Base-by-base conservation (phyloP, 2,797 vertebrate species). In the Gambusia yucatana region DNA sequence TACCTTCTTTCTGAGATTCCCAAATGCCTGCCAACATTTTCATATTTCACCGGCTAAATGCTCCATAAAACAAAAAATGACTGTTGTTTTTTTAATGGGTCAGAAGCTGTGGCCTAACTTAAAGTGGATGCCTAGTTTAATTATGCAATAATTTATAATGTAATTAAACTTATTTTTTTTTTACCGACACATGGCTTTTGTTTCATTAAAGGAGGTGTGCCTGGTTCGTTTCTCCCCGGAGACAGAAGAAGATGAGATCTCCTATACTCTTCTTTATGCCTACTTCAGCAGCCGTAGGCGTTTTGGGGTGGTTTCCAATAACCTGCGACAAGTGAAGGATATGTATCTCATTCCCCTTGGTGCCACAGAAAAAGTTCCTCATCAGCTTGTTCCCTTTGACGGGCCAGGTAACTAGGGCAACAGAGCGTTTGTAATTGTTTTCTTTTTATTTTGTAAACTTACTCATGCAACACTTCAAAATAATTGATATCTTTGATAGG, bases 221-320 rank as follows among this genome's bases (percentile, higher is more conserved):
- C 95, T 99, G 84, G 96, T 99, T 93, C 98, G 98, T 82, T 99
- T 99, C 85, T 94, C 96, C 78, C 98, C 98, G 0, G 98, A 97
- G 82, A 98, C 98, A 1, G 98, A 99, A 89, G 98, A 99, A 93
- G 98, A 99, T 89, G 98, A 99, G 89, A 99, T 99, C 90, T 98
- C 98, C 52, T 99, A 99, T 11, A 97, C 98, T 0, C 94, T 99
- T 80, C 88, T 99, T 61, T 99, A 97, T 13, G 98, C 98, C 3
- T 99, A 99, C 94, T 99, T 99, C 94, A 99, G 97, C 93, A 99
- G 98, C 88, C 97, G 98, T 50, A 98, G 95, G 84, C 97, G 98
- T 86, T 99, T 99, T 0, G 98, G 98, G 41, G 98, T 99, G 44
- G 98, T 98, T 0, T 98, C 98, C 80, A 99, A 99, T 94, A 99